These are phyloP conservation scores for Anableps anableps DNA, from an alignment of 2,797 vertebrate genomes.

Conservation along the genomic window DNA sequence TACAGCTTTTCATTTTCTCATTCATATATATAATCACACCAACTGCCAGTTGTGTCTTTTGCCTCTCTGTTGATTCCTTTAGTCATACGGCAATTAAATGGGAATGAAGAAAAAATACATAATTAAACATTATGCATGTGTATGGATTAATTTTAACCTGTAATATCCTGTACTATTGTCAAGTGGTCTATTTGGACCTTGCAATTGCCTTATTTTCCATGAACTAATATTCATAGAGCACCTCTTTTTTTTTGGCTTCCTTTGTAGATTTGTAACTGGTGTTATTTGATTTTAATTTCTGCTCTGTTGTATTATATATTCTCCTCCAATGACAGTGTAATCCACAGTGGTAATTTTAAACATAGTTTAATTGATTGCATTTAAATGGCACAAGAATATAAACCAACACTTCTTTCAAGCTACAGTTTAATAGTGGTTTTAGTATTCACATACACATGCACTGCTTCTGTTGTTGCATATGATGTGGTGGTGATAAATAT, in stretches of 20 bases:
- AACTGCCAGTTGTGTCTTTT: background rate
- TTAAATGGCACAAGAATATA: slow-evolving; percentile 38
- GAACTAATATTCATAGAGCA: slow-evolving; percentile 34
- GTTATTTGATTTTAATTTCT: slow-evolving; percentile 51
- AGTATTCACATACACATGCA: slow-evolving; percentile 8
- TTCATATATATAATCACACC: background rate
- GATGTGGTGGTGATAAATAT: slow-evolving; percentile 28
- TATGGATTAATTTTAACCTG: slow-evolving; percentile 27
- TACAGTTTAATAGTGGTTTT: slow-evolving; percentile 41
- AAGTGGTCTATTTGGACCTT: slow-evolving; percentile 46
- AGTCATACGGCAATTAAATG: slow-evolving; percentile 18
- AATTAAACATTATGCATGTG: slow-evolving; percentile 21
- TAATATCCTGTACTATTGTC: slow-evolving; percentile 34
- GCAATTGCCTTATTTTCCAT: slow-evolving; percentile 45
- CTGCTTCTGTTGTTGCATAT: slow-evolving; percentile 21
- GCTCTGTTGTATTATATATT: slow-evolving; percentile 48
- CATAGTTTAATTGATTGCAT: slow-evolving; percentile 62
- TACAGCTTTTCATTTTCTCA: background rate
- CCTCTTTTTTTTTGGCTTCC: slow-evolving; percentile 39
- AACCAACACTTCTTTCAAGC: slow-evolving; percentile 38
- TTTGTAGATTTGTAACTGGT: slow-evolving; percentile 62
- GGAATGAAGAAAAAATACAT: slow-evolving; percentile 18
- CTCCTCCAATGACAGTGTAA: slow-evolving; percentile 35
- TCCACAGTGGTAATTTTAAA: slow-evolving; percentile 38
- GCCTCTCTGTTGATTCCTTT: slow-evolving; percentile 31